Percentiles rank a stretch among this genome's conserved stretches.
These are phyloP conservation scores for Scaptomyza reducta DNA, from an alignment of 2,888 invertebrate species.

Conservation along the genomic window DNA sequence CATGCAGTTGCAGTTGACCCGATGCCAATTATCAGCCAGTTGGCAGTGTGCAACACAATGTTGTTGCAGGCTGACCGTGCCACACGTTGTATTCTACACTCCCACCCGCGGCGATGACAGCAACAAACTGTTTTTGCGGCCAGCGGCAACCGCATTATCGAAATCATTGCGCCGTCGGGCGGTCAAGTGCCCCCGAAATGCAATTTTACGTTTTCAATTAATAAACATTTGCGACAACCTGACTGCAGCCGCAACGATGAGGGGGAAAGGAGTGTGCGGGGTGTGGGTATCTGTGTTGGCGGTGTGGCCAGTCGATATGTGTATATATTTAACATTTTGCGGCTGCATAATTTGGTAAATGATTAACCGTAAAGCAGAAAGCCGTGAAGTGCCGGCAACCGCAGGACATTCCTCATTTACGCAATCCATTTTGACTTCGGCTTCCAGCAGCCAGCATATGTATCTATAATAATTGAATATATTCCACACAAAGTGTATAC, in stretches of 20 bases:
- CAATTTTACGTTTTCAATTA: slow-evolving; percentile 78
- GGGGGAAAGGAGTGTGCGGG: background rate
- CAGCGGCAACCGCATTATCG: slow-evolving; percentile 75
- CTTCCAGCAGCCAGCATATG: slow-evolving; percentile 20
- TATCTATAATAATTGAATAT: slow-evolving; percentile 47
- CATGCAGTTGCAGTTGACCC: slow-evolving; percentile 57
- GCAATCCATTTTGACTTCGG: slow-evolving; percentile 32
- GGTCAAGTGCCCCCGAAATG: slow-evolving; percentile 60
- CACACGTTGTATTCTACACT: background rate
- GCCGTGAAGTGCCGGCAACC: slow-evolving; percentile 66
- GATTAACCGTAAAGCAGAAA: slow-evolving; percentile 69
- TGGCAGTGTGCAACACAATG: slow-evolving; percentile 40
- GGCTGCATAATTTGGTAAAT: slow-evolving; percentile 78
- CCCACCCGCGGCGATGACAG: slow-evolving; percentile 55
- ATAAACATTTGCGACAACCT: slow-evolving; percentile 75
- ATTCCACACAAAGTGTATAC: background rate
- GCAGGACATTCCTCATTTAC: slow-evolving; percentile 58
- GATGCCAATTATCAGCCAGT: slow-evolving; percentile 67
- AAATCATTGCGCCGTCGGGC: slow-evolving; percentile 69
- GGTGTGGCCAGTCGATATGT: slow-evolving; percentile 29
- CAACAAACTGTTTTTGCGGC: slow-evolving; percentile 78
- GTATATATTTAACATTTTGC: slow-evolving; percentile 74
- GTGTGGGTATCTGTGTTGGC: background rate
- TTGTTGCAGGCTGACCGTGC: slow-evolving; percentile 21
- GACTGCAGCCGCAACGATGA: slow-evolving; percentile 22